Base-by-base conservation (phyloP, 2,113 vertebrate genomes). In the Sisor rabdophorus region DNA sequence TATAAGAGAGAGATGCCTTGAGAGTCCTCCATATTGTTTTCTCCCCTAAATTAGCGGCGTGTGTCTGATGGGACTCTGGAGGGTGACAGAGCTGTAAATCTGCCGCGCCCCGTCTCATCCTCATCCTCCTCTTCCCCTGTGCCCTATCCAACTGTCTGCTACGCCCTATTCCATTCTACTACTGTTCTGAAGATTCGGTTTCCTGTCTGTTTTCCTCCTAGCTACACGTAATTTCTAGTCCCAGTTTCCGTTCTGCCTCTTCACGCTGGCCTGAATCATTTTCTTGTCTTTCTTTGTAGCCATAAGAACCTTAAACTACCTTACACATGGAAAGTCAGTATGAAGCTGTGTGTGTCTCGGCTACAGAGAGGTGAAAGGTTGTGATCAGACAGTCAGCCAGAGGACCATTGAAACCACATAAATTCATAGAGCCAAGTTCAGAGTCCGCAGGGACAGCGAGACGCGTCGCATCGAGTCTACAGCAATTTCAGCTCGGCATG, bases 11-110 rank as follows among this genome's bases (percentile, higher is more conserved):
- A 69, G 65, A 52, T 7, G 74, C 53, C 63, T 71, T 59, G 28
- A 89, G 91, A 86, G 91, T 90, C 91, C 91, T 88, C 92, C 93
- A 92, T 94, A 79, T 71, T 95, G 95, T 97, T 95, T 96, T 95
- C 93, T 91, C 94, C 94, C 92, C 94, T 96, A 96, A 96, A 98
- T 96, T 88, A 90, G 86, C 26, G 69, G 70, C 86, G 64, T 77
- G 91, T 88, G 90, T 91, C 90, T 87, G 92, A 92, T 91, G 92
- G 93, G 89, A 92, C 91, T 92, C 92, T 93, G 88, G 92, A 90
- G 87, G 65, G 87, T 93, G 95, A 95, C 92, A 93, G 92, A 87
- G 91, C 90, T 91, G 93, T 97, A 95, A 92, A 96, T 95, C 94
- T 97, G 90, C 89, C 84, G 55, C 89, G 92, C 91, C 90, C 87